Evolutionary conservation across 2,113 vertebrate species (phyloP).

Genomic region (Erinaceus europaeus): DNA sequence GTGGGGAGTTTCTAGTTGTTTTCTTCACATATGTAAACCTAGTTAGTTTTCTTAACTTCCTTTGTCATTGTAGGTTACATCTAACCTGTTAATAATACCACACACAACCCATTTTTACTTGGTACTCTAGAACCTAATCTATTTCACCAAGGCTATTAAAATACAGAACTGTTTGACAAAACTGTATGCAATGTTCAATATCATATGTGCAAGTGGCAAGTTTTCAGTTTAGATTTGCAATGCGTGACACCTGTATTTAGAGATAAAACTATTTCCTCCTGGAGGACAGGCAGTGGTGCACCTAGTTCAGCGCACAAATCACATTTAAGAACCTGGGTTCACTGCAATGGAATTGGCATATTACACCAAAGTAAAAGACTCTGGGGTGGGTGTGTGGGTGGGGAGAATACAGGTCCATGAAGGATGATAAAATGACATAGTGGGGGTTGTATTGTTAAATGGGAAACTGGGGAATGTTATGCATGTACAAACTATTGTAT

Average conservation of each 20-base stretch:
- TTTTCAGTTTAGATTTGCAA: slow-evolving; percentile 11
- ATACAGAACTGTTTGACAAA: background rate
- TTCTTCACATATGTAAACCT: background rate
- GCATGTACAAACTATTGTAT: too few relatives aligned
- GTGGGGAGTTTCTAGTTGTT: background rate
- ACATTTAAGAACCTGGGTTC: too few relatives aligned
- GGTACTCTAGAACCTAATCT: background rate
- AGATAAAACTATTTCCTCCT: background rate
- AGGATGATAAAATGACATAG: too few relatives aligned
- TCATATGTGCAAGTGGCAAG: background rate
- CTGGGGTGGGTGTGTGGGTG: too few relatives aligned
- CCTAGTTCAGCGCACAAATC: too few relatives aligned
- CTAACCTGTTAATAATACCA: background rate
- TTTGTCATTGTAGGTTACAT: background rate
- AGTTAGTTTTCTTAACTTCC: background rate
- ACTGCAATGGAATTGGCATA: too few relatives aligned
- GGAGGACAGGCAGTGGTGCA: too few relatives aligned
- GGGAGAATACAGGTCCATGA: too few relatives aligned
- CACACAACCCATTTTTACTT: background rate
- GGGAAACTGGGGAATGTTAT: too few relatives aligned
- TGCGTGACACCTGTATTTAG: background rate
- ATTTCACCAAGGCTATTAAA: background rate
- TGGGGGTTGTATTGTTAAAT: too few relatives aligned
- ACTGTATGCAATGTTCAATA: background rate
- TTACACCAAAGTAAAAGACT: too few relatives aligned